These are phyloP conservation scores for Halocynthia aurantium DNA, from an alignment of 23 tunicate genomes.

Conservation along the genomic window DNA sequence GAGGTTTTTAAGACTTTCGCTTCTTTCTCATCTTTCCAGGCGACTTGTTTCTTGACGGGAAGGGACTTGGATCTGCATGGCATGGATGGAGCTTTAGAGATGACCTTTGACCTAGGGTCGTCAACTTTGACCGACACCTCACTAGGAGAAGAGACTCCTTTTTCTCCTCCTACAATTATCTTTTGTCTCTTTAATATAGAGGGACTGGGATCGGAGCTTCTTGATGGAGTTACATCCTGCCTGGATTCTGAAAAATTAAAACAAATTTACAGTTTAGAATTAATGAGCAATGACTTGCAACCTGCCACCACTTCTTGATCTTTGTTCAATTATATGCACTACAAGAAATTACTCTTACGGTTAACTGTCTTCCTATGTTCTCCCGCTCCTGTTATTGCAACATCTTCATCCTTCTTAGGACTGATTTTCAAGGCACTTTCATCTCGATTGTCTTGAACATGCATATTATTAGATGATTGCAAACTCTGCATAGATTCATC, in stretches of 20 bases:
- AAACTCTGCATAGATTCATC: background rate
- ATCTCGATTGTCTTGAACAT: background rate
- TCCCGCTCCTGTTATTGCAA: too few relatives aligned
- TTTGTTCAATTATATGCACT: too few relatives aligned
- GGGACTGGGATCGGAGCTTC: background rate
- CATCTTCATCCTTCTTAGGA: too few relatives aligned
- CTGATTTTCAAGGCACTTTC: background rate
- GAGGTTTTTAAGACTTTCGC: background rate
- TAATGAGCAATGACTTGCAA: too few relatives aligned
- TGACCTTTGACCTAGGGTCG: background rate
- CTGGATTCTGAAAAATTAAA: background rate
- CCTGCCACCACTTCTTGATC: too few relatives aligned
- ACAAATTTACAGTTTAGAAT: background rate
- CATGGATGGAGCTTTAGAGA: background rate
- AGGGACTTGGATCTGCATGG: conserved; percentile 7
- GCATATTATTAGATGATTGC: background rate
- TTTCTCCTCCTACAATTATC: background rate
- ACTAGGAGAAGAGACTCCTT: background rate
- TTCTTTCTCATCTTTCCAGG: conserved; percentile 51
- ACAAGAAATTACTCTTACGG: too few relatives aligned
- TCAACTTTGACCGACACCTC: background rate
- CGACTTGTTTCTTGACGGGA: conserved; percentile 53
- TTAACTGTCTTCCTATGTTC: too few relatives aligned
- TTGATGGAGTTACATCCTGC: background rate
- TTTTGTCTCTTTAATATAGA: conserved; percentile 13